phyloP scores from a whole-genome alignment of 2,888 invertebrate genomes.

The Bunonema sp. region DNA sequence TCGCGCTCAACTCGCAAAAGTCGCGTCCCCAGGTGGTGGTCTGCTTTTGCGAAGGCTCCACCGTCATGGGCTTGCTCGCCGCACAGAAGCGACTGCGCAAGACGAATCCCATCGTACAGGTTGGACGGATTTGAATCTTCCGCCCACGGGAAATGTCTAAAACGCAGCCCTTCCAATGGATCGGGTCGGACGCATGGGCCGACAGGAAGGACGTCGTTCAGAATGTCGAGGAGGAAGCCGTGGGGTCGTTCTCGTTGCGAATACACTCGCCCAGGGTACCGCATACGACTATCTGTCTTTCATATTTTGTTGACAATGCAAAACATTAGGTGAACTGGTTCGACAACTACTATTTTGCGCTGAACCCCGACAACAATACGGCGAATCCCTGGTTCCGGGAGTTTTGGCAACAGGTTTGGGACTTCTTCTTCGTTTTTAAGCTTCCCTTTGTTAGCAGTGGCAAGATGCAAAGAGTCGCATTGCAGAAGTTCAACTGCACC shows the following conservation, averaged over 20 bases:
- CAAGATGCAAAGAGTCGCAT: no score
- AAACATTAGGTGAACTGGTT: conserved; percentile 39
- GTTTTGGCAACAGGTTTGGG: conserved; percentile 60
- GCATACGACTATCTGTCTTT: neutral
- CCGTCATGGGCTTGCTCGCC: conserved; percentile 48
- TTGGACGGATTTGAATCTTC: neutral
- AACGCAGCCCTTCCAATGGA: conserved; percentile 39
- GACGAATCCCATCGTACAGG: conserved; percentile 5
- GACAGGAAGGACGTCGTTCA: conserved; percentile 56
- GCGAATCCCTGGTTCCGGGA: conserved; percentile 63
- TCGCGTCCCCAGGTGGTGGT: conserved; percentile 46
- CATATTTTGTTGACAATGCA: neutral
- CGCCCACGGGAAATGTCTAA: no score
- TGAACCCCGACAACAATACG: conserved; percentile 56
- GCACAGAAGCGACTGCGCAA: conserved; percentile 28
- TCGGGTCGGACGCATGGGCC: conserved; percentile 38
- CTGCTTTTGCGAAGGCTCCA: conserved; percentile 65
- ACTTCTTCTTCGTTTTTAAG: conserved; percentile 19
- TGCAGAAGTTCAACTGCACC: conserved; percentile 22
- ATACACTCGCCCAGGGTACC: conserved; percentile 60
- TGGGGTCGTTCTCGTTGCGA: conserved; percentile 60
- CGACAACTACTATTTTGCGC: conserved; percentile 58
- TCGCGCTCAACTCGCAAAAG: conserved; percentile 17
- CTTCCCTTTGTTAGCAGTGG: no score
- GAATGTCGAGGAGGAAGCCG: conserved; percentile 56